These are phyloP conservation scores for Ramphastos sulfuratus DNA, from an alignment of 2,113 vertebrate genomes.

Conservation along the genomic window DNA sequence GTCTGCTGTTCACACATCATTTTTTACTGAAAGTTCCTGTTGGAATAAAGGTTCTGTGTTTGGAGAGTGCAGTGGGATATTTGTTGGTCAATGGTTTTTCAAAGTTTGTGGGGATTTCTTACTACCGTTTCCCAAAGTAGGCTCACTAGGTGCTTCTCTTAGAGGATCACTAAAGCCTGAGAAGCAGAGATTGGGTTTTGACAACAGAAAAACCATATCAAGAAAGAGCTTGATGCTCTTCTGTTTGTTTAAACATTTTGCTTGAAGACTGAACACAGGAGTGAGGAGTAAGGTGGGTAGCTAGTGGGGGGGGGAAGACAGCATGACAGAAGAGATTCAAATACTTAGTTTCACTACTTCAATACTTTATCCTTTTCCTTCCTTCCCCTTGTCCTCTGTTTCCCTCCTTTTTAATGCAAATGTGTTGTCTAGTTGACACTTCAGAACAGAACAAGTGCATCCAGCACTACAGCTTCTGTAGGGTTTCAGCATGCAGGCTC, in stretches of 20 bases:
- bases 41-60: slow-evolving; percentile 77
- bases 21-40: slow-evolving; percentile 73
- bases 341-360: not conserved
- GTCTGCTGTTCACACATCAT: slow-evolving; percentile 78
- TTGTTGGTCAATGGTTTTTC: slow-evolving; percentile 66
- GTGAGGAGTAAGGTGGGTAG: slow-evolving; percentile 4
- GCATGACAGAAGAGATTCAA: slow-evolving; percentile 11
- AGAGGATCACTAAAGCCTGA: slow-evolving; percentile 46
- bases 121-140: slow-evolving; percentile 24
- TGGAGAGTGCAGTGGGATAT: slow-evolving; percentile 55
- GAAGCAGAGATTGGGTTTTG: not conserved
- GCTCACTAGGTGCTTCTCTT: slow-evolving; percentile 1
- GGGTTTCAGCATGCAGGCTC: not conserved
- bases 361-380: not conserved
- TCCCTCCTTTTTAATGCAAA: not conserved
- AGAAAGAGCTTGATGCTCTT: not conserved
- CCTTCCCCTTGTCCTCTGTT: not conserved
- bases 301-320: not conserved
- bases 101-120: slow-evolving; percentile 51
- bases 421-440: not conserved
- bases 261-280: not conserved
- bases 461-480: not conserved
- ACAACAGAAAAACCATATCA: not conserved
- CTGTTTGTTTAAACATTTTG: not conserved
- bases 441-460: not conserved